Evolutionary conservation across 2,888 invertebrate species (phyloP), one percentile per base, ranked within the genome.

Genomic region (Pegoplata infirma): DNA sequence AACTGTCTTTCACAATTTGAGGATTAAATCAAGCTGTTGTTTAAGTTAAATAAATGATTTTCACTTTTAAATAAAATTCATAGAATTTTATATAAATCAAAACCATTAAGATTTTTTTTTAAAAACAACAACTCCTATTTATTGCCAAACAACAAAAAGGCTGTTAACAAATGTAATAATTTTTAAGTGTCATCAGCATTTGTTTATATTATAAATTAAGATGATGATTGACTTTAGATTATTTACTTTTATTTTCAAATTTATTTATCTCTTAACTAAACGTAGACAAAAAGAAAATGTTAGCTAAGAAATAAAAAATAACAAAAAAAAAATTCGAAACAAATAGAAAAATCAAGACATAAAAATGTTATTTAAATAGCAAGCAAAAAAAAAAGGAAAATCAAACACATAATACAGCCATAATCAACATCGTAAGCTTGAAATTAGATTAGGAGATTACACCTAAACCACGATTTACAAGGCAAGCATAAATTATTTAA

Each of bases 151-250:
- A 28, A 19, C 47, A 10, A 64, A 40, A 46, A 47, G 21, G 36
- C 14, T 55, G n/a, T 32, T 40, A 66, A 44, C 23, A 66, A 61
- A 19, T 56, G 55, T 51, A 71, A 75, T 66, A 55, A 66, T 46
- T 71, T 56, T 66, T 44, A 71, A 79, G 32, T 61, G 55, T 59
- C 46, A 61, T 69, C 53, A 69, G 8, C 40, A 55, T 40, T 71
- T 66, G 25, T 49, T 56, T 23, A 17, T 44, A 19, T 28, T 12
- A 23, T 23, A 36, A 7, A 32, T 68, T 16, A 51, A 49, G 49
- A 19, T 17, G 49, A 21, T 68, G 67, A 73, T 68, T 72, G 63
- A 12, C 63, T 56, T 68, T 44, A 23, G 67, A 72, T 76, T 58
- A 16, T 55, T 55, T 47, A 16, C 14, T 49, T 23, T 36, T 55